Conservation (phyloP, 2,888 invertebrate genomes). For the Drosophila picticornis region DNA sequence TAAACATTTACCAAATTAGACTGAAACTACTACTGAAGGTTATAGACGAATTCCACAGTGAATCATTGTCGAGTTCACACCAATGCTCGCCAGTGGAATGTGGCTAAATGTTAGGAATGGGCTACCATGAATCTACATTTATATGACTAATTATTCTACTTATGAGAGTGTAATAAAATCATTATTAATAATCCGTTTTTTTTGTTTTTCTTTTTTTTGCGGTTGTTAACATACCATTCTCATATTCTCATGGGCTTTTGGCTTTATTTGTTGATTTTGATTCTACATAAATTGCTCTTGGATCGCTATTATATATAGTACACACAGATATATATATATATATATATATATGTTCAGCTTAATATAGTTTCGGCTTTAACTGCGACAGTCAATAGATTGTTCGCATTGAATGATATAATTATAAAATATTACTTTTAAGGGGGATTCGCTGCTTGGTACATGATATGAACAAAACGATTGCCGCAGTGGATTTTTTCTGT, state of each 20-base stretch:
- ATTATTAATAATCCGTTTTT: conserved; percentile 12
- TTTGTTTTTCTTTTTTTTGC: conserved; percentile 10
- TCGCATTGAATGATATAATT: conserved; percentile 21
- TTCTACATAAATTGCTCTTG: conserved; percentile 65
- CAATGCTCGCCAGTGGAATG: conserved; percentile 14
- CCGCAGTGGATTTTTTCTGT: conserved; percentile 31
- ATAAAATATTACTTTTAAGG: conserved; percentile 8
- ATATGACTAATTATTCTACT: conserved; percentile 51
- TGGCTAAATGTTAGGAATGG: conserved; percentile 56
- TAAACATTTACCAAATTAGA: conserved; percentile 49
- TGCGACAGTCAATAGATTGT: conserved; percentile 73
- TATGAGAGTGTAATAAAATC: conserved; percentile 52
- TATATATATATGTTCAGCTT: conserved; percentile 12
- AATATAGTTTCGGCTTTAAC: conserved; percentile 1
- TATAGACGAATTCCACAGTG: conserved; percentile 14
- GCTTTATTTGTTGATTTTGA: conserved; percentile 29
- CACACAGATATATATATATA: conserved; percentile 8
- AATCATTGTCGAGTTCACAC: neutral
- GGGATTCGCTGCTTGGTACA: conserved; percentile 39
- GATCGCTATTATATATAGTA: conserved; percentile 19
- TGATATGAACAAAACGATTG: conserved; percentile 78
- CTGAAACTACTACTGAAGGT: conserved; percentile 54
- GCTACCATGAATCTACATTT: conserved; percentile 53
- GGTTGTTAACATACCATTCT: conserved; percentile 42
- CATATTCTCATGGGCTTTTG: conserved; percentile 26